Evolutionary conservation across 2,888 invertebrate species (phyloP), one percentile per base, ranked within the genome.

Genomic region (Thelaira solivaga): DNA sequence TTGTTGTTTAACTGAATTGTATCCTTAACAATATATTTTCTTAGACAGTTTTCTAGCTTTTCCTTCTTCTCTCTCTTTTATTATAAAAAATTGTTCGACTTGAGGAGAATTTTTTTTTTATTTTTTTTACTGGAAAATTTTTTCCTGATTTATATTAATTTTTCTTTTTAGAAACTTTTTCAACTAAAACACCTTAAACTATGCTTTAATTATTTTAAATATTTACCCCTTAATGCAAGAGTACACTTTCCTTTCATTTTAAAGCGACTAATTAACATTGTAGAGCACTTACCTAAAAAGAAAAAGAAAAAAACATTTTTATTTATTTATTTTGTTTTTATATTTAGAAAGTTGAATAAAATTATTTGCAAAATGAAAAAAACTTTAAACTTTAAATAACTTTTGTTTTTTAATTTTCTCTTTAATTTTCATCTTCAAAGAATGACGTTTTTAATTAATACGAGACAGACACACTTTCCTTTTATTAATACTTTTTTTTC

Each of bases 401-500:
- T n/a, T n/a, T n/a, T n/a, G n/a, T n/a, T n/a, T n/a, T n/a, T n/a
- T n/a, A n/a, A n/a, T n/a, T n/a, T n/a, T n/a, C n/a, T n/a, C n/a
- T n/a, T n/a, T n/a, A n/a, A 31, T 24, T 22, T 24, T 34, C 11
- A 34, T 8, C 31, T 34, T 20, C 22, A 67, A 20, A 34, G 55
- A 43, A 55, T 67, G 34, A 16, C 24, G 43, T 34, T 71, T 51
- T 57, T 53, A 71, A 71, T 61, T 71, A 71, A 71, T 34, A 41
- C 57, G 11, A 68, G n/a, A 47, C 13, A 59, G 41, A 59, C 39
- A 69, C 4, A 22, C 26, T 26, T n/a, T n/a, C n/a, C n/a, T n/a
- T n/a, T n/a, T n/a, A n/a, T n/a, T n/a, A n/a, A n/a, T n/a, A n/a
- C n/a, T n/a, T n/a, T n/a, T n/a, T n/a, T n/a, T n/a, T n/a, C n/a